Base-by-base conservation (phyloP, 2,797 vertebrate genomes). In the Dryobates pubescens region DNA sequence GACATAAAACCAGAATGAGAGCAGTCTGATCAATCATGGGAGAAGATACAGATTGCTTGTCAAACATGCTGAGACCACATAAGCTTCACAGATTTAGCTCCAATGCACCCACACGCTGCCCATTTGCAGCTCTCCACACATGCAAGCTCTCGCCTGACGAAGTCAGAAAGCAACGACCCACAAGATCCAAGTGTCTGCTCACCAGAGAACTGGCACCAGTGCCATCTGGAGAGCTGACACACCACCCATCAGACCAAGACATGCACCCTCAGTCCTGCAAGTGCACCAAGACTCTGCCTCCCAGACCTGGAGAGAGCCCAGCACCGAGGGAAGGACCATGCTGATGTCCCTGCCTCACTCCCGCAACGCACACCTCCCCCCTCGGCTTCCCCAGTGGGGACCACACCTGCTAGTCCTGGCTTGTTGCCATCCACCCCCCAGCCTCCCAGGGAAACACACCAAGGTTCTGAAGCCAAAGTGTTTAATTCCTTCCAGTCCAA, bases 201-300 rank as follows among this genome's bases (percentile, higher is more conserved):
- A 9, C 20, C 47, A 29, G 22, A 70, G 34, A 64, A 9, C 53
- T 1, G 0, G 56, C 82, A 3, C 2, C 2, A 0, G 70, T 10
- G 57, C 91, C 94, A 61, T 56, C 88, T 81, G 88, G 69, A 74
- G 79, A 17, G 2, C 1, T 36, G 70, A 34, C 67, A 63, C 72
- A 6, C 3, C 45, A 1, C 13, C 0, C 57, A 17, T 3, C 22
- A 47, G 22, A 18, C 59, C 6, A 2, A 82, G 63, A 34, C 71
- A 3, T 0, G 1, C 51, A 6, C 68, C 6, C 19, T 0, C 47
- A 10, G 47, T 6, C 54, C 32, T 2, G 2, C 26, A 17, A 1
- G 51, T 0, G 30, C 2, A 0, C 30, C 74, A 32, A 77, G 74
- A 34, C 72, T 56, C 72, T 88, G 82, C 69, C 41, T 45, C 74